Evolutionary conservation across 2,113 vertebrate genomes (phyloP).

Genomic region (Labeo catla): DNA sequence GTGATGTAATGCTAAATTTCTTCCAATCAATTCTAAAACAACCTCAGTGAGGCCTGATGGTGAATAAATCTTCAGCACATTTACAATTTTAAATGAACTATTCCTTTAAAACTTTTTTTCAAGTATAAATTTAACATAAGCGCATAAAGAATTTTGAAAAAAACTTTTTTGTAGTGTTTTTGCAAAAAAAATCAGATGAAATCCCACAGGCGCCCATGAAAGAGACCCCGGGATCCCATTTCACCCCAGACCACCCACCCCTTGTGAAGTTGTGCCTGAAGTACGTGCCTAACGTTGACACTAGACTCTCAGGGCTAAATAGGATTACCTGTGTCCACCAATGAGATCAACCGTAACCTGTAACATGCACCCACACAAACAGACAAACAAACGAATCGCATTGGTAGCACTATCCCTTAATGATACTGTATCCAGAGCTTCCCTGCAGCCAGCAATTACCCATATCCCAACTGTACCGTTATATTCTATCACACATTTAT

Average conservation of each 20-base stretch:
- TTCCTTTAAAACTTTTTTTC: too few species aligned
- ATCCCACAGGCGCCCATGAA: not conserved
- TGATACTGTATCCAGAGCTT: not conserved
- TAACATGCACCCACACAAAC: slow-evolving; percentile 24
- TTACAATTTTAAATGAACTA: too few species aligned
- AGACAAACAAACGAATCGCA: slow-evolving; percentile 9
- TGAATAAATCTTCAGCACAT: too few species aligned
- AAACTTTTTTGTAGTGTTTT: too few species aligned
- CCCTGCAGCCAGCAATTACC: not conserved
- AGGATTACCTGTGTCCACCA: slow-evolving; percentile 72
- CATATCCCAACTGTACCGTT: not conserved
- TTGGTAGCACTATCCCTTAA: not conserved
- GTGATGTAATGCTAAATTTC: too few species aligned
- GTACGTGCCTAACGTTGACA: slow-evolving; percentile 54
- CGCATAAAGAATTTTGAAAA: too few species aligned
- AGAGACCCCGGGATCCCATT: not conserved
- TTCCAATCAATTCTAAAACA: too few species aligned
- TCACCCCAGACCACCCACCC: slow-evolving; percentile 32
- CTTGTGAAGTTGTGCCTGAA: not conserved
- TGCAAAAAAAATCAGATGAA: too few species aligned
- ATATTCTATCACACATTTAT: slow-evolving; percentile 28
- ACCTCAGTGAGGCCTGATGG: too few species aligned
- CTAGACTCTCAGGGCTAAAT: slow-evolving; percentile 66
- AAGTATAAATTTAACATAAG: too few species aligned
- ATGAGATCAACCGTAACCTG: slow-evolving; percentile 62